These are phyloP conservation scores for Thunnus thynnus DNA, from an alignment of 2,113 vertebrate genomes.

Conservation along the genomic window DNA sequence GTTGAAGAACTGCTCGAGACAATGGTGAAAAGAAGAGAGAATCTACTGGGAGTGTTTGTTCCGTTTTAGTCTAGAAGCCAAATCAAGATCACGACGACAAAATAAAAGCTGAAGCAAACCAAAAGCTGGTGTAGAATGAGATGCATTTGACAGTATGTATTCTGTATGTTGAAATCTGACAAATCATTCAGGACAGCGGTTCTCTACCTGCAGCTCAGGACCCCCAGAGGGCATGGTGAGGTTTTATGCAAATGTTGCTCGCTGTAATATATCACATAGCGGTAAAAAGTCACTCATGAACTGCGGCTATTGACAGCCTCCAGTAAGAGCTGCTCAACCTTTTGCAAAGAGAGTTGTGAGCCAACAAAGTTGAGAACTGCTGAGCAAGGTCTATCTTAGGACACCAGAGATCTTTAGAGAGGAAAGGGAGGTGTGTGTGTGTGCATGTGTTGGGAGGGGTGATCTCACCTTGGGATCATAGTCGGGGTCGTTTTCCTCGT, in stretches of 20 bases:
- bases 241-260: not conserved
- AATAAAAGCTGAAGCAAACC: constrained; percentile 61
- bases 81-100: constrained; percentile 28
- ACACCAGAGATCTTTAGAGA: constrained; percentile 51
- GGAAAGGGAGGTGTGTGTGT: not conserved
- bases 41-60: not conserved
- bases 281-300: not conserved
- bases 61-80: not conserved
- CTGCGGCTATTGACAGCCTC: not conserved
- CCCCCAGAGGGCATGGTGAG: not conserved
- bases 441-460: not conserved
- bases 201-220: constrained; percentile 49
- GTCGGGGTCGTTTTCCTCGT: constrained; percentile 98
- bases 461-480: constrained; percentile 95
- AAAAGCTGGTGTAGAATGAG: constrained; percentile 66
- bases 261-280: not conserved
- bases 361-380: constrained; percentile 65
- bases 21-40: not conserved
- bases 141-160: constrained; percentile 70
- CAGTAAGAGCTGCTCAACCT: constrained; percentile 1
- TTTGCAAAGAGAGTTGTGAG: constrained; percentile 33
- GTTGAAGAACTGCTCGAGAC: not conserved
- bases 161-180: constrained; percentile 77
- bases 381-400: constrained; percentile 52
- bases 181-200: constrained; percentile 37